Percentiles rank a stretch among this genome's conserved stretches.
Evolutionary conservation across 2,113 vertebrate species (phyloP).

Genomic region (Aldabrachelys gigantea): DNA sequence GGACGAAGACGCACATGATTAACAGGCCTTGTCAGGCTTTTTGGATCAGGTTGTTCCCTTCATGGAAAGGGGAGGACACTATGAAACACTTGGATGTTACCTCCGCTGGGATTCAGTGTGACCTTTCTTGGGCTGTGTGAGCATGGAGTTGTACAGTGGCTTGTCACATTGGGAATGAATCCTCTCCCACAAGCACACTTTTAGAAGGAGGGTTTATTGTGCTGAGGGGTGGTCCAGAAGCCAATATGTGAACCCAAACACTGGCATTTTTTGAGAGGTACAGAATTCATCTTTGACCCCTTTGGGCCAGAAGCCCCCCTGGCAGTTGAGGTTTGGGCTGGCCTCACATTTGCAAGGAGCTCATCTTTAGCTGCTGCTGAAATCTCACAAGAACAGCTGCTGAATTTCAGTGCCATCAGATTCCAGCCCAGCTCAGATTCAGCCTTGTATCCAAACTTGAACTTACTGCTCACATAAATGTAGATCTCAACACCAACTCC

Average conservation of each 20-base stretch:
- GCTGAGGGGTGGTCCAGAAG: neutral
- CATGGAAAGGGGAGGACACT: neutral
- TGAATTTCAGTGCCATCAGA: neutral
- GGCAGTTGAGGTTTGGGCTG: neutral
- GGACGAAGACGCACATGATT: neutral
- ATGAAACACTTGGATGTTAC: neutral
- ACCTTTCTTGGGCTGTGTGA: rapidly evolving
- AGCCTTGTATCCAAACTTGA: rapidly evolving
- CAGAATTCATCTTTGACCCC: neutral
- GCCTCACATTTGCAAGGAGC: neutral
- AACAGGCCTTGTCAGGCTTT: neutral
- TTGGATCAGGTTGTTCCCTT: rapidly evolving
- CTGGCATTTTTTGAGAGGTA: neutral
- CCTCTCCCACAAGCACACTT: rapidly evolving
- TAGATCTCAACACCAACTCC: neutral
- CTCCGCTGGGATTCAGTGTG: rapidly evolving
- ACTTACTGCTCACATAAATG: neutral
- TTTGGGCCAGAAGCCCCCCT: neutral
- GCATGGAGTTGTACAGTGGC: neutral
- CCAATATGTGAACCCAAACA: neutral
- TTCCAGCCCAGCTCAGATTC: neutral
- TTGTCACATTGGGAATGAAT: neutral
- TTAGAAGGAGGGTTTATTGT: neutral
- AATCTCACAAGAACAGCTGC: neutral
- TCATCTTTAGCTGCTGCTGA: neutral